Evolutionary conservation across 1,140 invertebrate genomes (phyloP).

Genomic region (Anastrepha ludens): DNA sequence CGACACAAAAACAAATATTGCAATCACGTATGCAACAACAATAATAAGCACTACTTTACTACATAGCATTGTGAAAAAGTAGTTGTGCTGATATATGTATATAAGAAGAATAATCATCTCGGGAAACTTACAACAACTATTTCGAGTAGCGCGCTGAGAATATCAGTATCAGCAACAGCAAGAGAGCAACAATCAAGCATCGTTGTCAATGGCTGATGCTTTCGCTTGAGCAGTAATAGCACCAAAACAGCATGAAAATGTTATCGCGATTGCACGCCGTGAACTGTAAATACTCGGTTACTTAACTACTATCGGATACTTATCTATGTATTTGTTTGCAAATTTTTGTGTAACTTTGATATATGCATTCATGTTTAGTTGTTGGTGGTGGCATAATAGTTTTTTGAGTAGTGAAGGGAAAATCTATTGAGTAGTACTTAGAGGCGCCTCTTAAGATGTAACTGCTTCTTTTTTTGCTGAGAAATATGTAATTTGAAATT

Average conservation of each 20-base stretch:
- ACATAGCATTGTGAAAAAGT: neutral
- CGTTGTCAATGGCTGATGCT: neutral
- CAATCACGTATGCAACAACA: slow-evolving; percentile 22
- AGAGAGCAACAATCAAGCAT: neutral
- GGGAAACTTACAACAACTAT: neutral
- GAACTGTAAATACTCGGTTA: too few relatives aligned
- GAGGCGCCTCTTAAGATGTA: too few relatives aligned
- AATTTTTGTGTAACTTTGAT: too few relatives aligned
- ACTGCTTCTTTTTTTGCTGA: too few relatives aligned
- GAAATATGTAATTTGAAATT: too few relatives aligned
- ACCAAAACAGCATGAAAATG: neutral
- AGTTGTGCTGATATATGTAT: neutral
- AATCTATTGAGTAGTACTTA: too few relatives aligned
- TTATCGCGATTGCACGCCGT: neutral
- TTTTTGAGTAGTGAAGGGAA: too few relatives aligned
- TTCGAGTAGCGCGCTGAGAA: neutral
- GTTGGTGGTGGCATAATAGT: too few relatives aligned
- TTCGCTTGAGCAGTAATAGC: neutral
- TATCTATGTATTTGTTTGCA: too few relatives aligned
- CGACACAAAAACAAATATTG: neutral
- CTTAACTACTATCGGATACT: too few relatives aligned
- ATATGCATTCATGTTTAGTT: too few relatives aligned
- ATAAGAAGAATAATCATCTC: slow-evolving; percentile 18
- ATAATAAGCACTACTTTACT: neutral
- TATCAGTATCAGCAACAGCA: neutral